These are phyloP conservation scores for Corydoras maculifer DNA, from an alignment of 2,113 vertebrate species.

Conservation along the genomic window DNA sequence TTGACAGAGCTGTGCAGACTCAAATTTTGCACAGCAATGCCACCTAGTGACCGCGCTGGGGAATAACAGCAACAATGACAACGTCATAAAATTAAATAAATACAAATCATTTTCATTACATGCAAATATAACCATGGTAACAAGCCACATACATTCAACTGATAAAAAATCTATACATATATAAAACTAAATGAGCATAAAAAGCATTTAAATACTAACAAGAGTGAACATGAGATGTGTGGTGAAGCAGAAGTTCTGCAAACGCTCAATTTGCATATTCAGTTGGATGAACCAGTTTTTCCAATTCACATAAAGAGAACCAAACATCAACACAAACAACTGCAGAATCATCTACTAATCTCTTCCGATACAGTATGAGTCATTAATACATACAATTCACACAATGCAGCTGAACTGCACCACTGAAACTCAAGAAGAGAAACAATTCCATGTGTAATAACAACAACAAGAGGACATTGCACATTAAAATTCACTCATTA, in stretches of 20 bases:
- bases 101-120: not conserved
- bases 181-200: too few species aligned
- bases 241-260: not conserved
- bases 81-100: not conserved
- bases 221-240: not conserved
- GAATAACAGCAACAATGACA: conserved; percentile 3
- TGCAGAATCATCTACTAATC: not conserved
- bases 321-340: not conserved
- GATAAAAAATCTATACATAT: too few species aligned
- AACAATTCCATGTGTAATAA: too few species aligned
- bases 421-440: too few species aligned
- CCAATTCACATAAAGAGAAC: not conserved
- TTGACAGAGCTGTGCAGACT: not conserved
- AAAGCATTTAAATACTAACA: not conserved
- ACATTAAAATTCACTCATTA: too few species aligned
- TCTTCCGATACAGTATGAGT: not conserved
- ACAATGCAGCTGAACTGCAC: not conserved
- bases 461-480: too few species aligned
- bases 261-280: conserved; percentile 1
- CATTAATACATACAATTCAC: not conserved
- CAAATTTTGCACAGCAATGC: conserved; percentile 39
- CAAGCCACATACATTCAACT: not conserved
- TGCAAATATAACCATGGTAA: not conserved
- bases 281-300: not conserved
- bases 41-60: conserved; percentile 35